phyloP scores from a whole-genome alignment of 2,113 vertebrate genomes.

The Fregata magnificens region DNA sequence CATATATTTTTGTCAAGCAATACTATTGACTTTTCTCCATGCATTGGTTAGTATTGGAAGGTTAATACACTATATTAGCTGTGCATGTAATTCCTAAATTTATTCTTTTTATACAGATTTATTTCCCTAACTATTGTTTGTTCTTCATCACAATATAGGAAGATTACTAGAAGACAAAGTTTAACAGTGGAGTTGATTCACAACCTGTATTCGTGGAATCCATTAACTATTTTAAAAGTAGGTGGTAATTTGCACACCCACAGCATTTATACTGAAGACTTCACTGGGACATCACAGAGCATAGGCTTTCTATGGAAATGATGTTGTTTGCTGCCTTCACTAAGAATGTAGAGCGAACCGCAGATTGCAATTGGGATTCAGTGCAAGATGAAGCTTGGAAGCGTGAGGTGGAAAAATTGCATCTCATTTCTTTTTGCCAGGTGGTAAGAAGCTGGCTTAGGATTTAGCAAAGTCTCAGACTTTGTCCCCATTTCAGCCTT shows the following conservation, averaged over 20 bases:
- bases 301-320: neutral
- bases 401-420: neutral
- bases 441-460: neutral
- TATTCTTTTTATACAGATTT: neutral
- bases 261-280: neutral
- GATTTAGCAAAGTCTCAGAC: neutral
- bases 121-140: neutral
- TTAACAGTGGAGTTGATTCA: neutral
- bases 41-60: neutral
- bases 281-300: neutral
- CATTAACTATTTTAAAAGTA: neutral
- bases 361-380: conserved; percentile 64
- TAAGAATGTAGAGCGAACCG: neutral
- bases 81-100: neutral
- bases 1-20: neutral
- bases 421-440: neutral
- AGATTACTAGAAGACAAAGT: neutral
- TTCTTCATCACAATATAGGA: neutral
- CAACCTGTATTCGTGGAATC: neutral
- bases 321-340: conserved; percentile 17
- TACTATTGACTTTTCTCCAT: neutral
- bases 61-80: neutral
- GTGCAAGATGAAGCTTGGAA: conserved; percentile 25
- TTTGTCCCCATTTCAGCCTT: neutral
- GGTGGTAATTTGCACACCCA: neutral